A percentile compares a stretch with the other conserved stretches of the same genome.
Conservation (phyloP, 2,888 invertebrate genomes). For the Mythimna pallens region DNA sequence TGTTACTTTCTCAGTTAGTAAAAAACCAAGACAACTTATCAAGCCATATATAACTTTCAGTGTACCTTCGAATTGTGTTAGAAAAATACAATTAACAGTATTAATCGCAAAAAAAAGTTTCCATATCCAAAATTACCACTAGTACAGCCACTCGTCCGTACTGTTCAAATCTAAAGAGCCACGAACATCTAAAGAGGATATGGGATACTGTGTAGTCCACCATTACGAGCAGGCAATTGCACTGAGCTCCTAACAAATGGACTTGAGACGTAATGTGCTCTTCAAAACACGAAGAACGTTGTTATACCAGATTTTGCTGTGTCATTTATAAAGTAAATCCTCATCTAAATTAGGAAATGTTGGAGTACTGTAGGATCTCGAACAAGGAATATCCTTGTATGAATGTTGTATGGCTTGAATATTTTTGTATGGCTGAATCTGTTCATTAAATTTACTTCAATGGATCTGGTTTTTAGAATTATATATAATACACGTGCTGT, state of each 20-base stretch:
- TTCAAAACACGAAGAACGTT: constrained; percentile 44
- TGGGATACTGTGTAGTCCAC: constrained; percentile 30
- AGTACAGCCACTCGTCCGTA: not conserved
- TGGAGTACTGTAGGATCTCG: constrained; percentile 1
- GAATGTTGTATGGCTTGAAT: too few species aligned
- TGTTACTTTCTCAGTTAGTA: too few species aligned
- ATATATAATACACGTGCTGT: not conserved
- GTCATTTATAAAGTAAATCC: constrained; percentile 46
- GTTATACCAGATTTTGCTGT: constrained; percentile 27
- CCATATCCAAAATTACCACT: not conserved
- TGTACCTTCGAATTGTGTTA: too few species aligned
- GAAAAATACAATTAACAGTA: not conserved
- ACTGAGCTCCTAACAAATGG: constrained; percentile 53
- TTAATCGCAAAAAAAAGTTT: not conserved
- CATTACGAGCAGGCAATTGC: constrained; percentile 43
- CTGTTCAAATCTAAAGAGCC: constrained; percentile 42
- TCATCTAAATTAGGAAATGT: constrained; percentile 35
- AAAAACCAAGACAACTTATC: too few species aligned
- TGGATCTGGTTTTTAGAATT: not conserved
- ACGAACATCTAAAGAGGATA: constrained; percentile 53
- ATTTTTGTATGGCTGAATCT: constrained; percentile 8
- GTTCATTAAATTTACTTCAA: not conserved
- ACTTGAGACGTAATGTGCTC: constrained; percentile 36
- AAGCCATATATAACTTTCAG: too few species aligned
- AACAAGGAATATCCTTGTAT: not conserved